Percentiles rank a stretch among this genome's conserved stretches.
Conservation (phyloP, 2,797 vertebrate species). For the Anolis apletophallus region DNA sequence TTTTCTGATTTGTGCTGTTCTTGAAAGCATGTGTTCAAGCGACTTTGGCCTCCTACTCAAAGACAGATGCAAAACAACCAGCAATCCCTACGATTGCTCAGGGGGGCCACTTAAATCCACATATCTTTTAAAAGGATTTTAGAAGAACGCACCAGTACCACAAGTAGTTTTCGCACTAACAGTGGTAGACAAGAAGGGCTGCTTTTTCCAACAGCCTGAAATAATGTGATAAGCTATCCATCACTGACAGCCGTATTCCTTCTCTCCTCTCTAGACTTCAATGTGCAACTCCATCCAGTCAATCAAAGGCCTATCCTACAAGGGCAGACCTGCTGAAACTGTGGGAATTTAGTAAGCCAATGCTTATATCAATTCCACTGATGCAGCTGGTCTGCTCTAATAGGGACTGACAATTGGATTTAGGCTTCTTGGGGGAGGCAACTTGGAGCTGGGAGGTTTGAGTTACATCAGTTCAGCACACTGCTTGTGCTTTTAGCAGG, state of each 20-base stretch:
- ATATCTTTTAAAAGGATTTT: slow-evolving; percentile 27
- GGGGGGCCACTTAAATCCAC: slow-evolving; percentile 23
- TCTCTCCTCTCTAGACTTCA: background rate
- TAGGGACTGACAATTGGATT: too few relatives aligned
- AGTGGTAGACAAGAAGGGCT: background rate
- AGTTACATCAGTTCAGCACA: background rate
- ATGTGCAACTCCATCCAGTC: background rate
- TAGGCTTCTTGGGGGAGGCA: too few relatives aligned
- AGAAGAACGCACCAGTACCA: background rate
- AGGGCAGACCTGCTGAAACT: too few relatives aligned
- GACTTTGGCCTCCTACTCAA: slow-evolving; percentile 12
- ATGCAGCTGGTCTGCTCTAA: too few relatives aligned
- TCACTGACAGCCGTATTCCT: background rate
- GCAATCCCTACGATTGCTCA: slow-evolving; percentile 21
- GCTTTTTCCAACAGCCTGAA: background rate
- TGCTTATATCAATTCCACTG: too few relatives aligned
- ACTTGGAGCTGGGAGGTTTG: background rate
- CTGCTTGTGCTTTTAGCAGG: background rate
- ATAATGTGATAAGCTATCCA: slow-evolving; percentile 11
- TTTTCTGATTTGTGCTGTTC: slow-evolving; percentile 24
- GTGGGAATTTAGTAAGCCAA: too few relatives aligned
- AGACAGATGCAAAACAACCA: slow-evolving; percentile 6
- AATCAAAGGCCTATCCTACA: too few relatives aligned
- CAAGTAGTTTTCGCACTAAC: slow-evolving; percentile 4
- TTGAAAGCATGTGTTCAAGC: slow-evolving; percentile 11